These are phyloP conservation scores for Volucella bombylans DNA, from an alignment of 2,888 invertebrate genomes.

Conservation along the genomic window DNA sequence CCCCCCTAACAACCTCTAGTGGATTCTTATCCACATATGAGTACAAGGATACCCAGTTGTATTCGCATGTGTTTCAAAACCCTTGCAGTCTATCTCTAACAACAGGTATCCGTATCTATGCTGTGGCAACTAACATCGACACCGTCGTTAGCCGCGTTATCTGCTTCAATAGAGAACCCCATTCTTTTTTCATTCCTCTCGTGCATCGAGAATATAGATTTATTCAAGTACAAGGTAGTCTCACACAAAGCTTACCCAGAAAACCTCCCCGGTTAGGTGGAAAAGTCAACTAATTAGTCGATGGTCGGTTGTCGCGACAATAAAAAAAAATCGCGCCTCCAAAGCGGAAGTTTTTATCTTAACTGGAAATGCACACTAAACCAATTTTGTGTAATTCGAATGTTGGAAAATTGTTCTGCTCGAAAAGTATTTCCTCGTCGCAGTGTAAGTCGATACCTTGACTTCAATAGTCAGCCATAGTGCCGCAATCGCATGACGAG, in stretches of 20 bases:
- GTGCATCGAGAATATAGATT: slow-evolving; percentile 34
- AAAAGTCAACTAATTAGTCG: slow-evolving; percentile 45
- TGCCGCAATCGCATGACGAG: not conserved
- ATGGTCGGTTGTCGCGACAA: slow-evolving; percentile 30
- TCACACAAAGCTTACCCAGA: not conserved
- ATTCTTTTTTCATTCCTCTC: not conserved
- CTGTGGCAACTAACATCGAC: not conserved
- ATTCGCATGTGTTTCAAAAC: too few species aligned
- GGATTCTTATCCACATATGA: too few species aligned
- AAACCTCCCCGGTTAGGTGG: slow-evolving; percentile 19
- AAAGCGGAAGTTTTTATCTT: slow-evolving; percentile 26
- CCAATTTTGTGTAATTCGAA: slow-evolving; percentile 51
- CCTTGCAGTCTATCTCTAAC: too few species aligned
- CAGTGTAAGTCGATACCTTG: slow-evolving; percentile 67
- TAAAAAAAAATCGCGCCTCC: not conserved
- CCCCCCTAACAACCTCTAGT: too few species aligned
- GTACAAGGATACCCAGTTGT: too few species aligned
- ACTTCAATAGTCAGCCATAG: slow-evolving; percentile 43
- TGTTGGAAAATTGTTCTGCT: slow-evolving; percentile 31
- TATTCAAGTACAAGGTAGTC: slow-evolving; percentile 1
- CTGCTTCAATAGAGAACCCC: not conserved
- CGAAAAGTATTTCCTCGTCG: slow-evolving; percentile 42
- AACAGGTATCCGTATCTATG: too few species aligned
- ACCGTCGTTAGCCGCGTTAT: too few species aligned
- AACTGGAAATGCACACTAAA: slow-evolving; percentile 28